phyloP scores from a whole-genome alignment of 2,113 vertebrate genomes.

The Andinoacara biseriatus region DNA sequence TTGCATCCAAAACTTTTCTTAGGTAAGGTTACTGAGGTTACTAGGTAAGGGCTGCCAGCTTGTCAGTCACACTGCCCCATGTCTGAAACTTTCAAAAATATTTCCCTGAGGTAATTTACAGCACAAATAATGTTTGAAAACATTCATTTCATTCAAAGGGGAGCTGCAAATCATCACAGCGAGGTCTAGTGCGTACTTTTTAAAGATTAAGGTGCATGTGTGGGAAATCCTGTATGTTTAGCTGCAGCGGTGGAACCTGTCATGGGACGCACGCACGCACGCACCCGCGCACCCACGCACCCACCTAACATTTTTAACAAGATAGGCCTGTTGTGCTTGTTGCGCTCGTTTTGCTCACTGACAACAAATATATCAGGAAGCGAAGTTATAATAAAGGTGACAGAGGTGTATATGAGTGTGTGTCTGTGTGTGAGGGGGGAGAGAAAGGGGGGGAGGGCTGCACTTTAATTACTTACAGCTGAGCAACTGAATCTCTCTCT shows the following conservation, averaged over 20 bases:
- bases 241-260: conserved; percentile 16
- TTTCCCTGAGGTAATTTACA: not conserved
- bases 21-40: conserved; percentile 37
- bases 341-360: conserved; percentile 45
- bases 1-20: conserved; percentile 41
- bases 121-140: no score
- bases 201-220: not conserved
- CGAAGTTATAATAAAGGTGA: conserved; percentile 70
- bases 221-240: conserved; percentile 5
- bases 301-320: conserved; percentile 60
- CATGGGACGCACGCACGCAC: conserved; percentile 3
- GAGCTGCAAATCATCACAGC: conserved; percentile 4
- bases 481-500: conserved; percentile 61
- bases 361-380: conserved; percentile 64
- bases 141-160: not conserved
- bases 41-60: not conserved
- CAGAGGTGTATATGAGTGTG: conserved; percentile 39
- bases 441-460: conserved; percentile 40
- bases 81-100: not conserved
- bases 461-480: conserved; percentile 84
- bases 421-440: not conserved
- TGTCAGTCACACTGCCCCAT: conserved; percentile 9
- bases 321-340: conserved; percentile 53
- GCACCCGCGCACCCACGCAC: not conserved
- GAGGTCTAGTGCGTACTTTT: not conserved